phyloP scores from a whole-genome alignment of 2,113 vertebrate species.

The Piaya cayana region DNA sequence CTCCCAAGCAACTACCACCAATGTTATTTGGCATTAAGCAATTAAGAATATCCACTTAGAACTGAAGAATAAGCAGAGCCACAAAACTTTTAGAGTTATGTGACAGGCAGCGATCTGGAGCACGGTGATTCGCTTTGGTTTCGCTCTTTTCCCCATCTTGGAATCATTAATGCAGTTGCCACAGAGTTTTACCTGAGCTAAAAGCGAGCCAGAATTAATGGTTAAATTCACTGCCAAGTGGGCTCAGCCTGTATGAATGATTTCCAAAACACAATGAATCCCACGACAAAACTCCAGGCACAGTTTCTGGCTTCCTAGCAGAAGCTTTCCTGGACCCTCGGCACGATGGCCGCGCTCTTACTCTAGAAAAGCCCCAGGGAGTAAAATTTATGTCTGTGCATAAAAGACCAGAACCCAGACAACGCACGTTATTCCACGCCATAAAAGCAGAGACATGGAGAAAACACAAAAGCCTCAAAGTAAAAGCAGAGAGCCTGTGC shows the following conservation, averaged over 20 bases:
- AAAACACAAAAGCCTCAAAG: neutral
- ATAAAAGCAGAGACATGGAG: neutral
- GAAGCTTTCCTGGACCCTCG: slow-evolving; percentile 17
- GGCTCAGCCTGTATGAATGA: neutral
- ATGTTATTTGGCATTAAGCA: neutral
- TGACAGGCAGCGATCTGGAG: neutral
- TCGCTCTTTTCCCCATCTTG: neutral
- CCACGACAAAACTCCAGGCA: slow-evolving; percentile 1
- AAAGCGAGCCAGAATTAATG: neutral
- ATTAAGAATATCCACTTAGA: neutral
- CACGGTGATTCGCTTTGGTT: neutral
- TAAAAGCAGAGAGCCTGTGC: neutral
- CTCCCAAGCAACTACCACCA: neutral
- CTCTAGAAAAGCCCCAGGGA: neutral
- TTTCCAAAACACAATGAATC: slow-evolving; percentile 15
- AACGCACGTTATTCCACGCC: neutral
- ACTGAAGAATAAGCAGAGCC: neutral
- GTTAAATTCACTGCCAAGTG: neutral
- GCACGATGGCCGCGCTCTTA: neutral
- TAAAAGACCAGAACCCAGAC: slow-evolving; percentile 19
- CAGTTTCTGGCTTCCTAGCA: neutral
- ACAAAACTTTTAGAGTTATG: neutral
- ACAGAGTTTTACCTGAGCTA: slow-evolving; percentile 12
- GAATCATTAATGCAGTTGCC: neutral
- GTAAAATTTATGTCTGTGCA: neutral